Evolutionary conservation across 1,140 invertebrate genomes (phyloP).

Genomic region (Plutomurus gul): DNA sequence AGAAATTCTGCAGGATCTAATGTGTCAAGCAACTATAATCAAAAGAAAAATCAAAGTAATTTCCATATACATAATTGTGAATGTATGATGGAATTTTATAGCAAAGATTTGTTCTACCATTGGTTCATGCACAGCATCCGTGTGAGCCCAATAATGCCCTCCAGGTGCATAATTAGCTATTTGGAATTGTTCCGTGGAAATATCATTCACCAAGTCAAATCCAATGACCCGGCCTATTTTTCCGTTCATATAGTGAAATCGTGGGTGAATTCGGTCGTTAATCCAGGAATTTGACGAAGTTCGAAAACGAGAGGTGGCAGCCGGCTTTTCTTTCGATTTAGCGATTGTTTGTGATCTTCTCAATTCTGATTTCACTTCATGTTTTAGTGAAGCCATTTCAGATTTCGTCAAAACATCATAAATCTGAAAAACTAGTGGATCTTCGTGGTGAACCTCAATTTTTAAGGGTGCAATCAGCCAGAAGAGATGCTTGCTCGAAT

Average conservation of each 20-base stretch:
- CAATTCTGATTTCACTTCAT: constrained; percentile 9
- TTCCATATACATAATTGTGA: too few relatives aligned
- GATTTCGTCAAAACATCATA: constrained; percentile 26
- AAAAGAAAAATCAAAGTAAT: too few relatives aligned
- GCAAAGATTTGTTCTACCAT: neutral
- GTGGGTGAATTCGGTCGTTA: neutral
- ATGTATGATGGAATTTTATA: neutral
- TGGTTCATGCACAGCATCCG: neutral
- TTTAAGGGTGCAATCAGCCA: constrained; percentile 34
- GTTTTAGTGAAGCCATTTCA: neutral
- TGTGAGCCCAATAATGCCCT: constrained; percentile 8
- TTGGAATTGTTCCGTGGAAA: constrained; percentile 30
- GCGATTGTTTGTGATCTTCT: neutral
- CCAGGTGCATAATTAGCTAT: constrained; percentile 37
- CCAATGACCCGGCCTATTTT: constrained; percentile 23
- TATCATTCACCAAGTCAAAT: neutral
- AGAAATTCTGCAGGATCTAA: neutral
- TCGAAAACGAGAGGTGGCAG: neutral
- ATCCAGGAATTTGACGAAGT: constrained; percentile 42
- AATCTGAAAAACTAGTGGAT: constrained; percentile 36
- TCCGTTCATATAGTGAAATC: neutral
- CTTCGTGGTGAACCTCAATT: constrained; percentile 34
- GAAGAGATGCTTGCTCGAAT: neutral
- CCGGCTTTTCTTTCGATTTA: neutral
- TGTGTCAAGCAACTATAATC: neutral